Evolutionary conservation across 2,797 vertebrate genomes (phyloP).

Genomic region (Muscicapa comitata): DNA sequence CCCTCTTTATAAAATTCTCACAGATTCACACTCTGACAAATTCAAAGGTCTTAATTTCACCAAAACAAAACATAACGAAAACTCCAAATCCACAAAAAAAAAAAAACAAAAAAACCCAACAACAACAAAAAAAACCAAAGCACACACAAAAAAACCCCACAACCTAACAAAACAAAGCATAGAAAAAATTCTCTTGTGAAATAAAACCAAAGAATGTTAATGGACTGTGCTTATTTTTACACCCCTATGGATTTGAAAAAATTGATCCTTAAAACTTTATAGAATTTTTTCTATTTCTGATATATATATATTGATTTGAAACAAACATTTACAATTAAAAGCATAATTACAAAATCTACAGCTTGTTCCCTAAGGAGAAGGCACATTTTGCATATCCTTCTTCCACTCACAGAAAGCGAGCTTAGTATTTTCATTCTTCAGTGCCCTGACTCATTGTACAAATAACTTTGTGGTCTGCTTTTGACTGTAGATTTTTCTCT

Average conservation of each 20-base stretch:
- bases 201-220: neutral
- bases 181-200: neutral
- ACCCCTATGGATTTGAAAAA: neutral
- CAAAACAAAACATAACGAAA: neutral
- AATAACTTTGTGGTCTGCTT: neutral
- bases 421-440: neutral
- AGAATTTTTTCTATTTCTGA: neutral
- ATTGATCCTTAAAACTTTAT: neutral
- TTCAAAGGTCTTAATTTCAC: neutral
- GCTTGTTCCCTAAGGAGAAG: neutral
- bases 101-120: too few relatives aligned
- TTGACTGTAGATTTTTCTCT: neutral
- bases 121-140: too few relatives aligned
- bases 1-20: neutral
- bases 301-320: neutral
- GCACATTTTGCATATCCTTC: neutral
- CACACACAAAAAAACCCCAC: neutral
- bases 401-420: neutral
- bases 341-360: neutral
- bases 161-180: neutral
- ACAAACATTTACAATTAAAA: neutral
- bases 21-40: neutral
- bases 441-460: neutral
- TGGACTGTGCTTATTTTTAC: neutral
- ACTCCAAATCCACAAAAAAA: neutral